Base-by-base conservation (phyloP, 2,888 invertebrate genomes). In the Marronus borbonicus region DNA sequence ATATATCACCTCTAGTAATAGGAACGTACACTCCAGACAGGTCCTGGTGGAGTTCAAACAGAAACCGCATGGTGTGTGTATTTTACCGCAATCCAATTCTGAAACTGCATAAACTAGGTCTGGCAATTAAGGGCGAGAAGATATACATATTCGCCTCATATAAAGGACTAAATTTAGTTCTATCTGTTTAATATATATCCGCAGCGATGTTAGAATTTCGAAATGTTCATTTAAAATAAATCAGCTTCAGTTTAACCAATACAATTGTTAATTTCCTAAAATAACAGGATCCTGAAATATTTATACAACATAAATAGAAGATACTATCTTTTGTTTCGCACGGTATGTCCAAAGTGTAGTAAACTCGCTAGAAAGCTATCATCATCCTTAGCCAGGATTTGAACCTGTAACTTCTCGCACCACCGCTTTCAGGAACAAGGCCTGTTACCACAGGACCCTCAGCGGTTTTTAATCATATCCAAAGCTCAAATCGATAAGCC, bases 31-130 rank as follows among this genome's bases (percentile, higher is more conserved):
- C 60, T 60, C 52, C 65, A 84, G 87, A 87, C 88, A 88, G 87
- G 86, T 87, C 86, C 86, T 85, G 83, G 86, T 84, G 85, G 85
- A 87, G 87, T 87, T 87, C 70, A 70, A 87, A 85, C 85, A 86
- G 87, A 86, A 87, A 88, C 88, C 87, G 85, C 88, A 86, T 83
- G 84, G 86, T 86, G 77, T 77, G 76, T 69, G 58, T 68, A 88
- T 88, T 87, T 88, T 86, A 87, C 88, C 88, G 85, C 88, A 88
- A 88, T 88, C 88, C 88, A 88, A 88, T 88, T 88, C 87, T 84
- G 82, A 86, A 86, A 86, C 85, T 88, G 87, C 87, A 88, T 88
- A 88, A 88, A 88, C 88, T 86, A 87, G 86, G 85, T 84, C 86
- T 86, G 84, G 86, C 87, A 88, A 87, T 88, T 88, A 88, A 86